A percentile compares a stretch with the other conserved stretches of the same genome.
Evolutionary conservation across 2,888 invertebrate genomes (phyloP).

Genomic region (Galerucella calmariensis): DNA sequence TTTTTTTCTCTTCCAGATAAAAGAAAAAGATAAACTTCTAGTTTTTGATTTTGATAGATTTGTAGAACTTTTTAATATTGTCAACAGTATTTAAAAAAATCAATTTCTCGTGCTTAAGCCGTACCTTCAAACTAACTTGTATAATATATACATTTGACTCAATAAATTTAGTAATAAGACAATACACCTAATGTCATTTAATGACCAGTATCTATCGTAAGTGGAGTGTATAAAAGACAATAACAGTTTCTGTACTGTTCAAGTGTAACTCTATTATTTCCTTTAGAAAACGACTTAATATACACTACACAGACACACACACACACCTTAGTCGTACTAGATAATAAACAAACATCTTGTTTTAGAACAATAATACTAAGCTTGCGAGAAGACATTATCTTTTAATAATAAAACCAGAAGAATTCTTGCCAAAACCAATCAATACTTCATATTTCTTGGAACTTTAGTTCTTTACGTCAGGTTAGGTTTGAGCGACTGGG

Average conservation of each 20-base stretch:
- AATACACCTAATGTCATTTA: slow-evolving; percentile 45
- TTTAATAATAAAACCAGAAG: too few relatives aligned
- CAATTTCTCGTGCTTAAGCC: background rate
- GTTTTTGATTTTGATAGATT: background rate
- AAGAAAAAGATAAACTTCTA: background rate
- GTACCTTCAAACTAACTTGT: background rate
- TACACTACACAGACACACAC: background rate
- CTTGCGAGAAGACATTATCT: background rate
- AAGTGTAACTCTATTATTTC: slow-evolving; percentile 29
- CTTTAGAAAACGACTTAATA: slow-evolving; percentile 9
- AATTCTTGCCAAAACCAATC: too few relatives aligned
- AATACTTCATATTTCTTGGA: too few relatives aligned
- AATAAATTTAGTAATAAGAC: slow-evolving; percentile 51
- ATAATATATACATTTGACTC: background rate
- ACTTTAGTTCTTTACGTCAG: too few relatives aligned
- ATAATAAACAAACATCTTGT: slow-evolving; percentile 16
- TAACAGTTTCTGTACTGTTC: slow-evolving; percentile 19
- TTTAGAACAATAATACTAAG: slow-evolving; percentile 6
- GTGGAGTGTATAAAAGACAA: slow-evolving; percentile 27
- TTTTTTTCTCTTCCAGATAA: background rate
- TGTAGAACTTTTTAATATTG: background rate
- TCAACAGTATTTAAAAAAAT: background rate
- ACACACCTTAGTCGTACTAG: slow-evolving; percentile 14
- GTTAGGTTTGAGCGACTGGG: too few relatives aligned
- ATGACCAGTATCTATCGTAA: slow-evolving; percentile 32